Conservation (phyloP, 2,888 invertebrate genomes). For the Lasiommata megera region DNA sequence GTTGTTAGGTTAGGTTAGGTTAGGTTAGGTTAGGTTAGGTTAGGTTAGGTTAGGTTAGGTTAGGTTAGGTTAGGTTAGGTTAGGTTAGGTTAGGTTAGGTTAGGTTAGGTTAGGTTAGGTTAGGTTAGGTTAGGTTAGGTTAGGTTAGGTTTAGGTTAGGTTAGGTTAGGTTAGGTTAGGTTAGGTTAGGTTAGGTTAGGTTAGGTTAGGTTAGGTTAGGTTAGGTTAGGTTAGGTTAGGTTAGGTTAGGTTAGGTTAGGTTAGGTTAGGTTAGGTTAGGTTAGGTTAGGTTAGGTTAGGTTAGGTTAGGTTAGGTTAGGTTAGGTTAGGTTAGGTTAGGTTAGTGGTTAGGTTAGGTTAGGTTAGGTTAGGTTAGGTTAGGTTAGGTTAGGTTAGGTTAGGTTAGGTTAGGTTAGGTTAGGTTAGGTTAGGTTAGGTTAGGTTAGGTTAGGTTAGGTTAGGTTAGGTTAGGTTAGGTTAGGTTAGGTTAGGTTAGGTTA, state of each 20-base stretch:
- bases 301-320: conserved; percentile 30
- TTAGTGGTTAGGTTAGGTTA: too few species aligned
- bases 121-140: conserved; percentile 35
- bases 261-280: too few species aligned
- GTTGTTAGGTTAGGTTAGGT: conserved; percentile 28
- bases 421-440: conserved; percentile 6
- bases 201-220: conserved; percentile 23
- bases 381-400: conserved; percentile 31
- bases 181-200: conserved; percentile 38
- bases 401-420: conserved; percentile 31
- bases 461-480: conserved; percentile 25
- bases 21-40: conserved; percentile 25
- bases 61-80: conserved; percentile 3
- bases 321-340: too few species aligned
- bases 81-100: conserved; percentile 30
- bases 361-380: conserved; percentile 31
- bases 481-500: too few species aligned
- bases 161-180: conserved; percentile 22
- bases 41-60: conserved; percentile 11
- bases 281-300: too few species aligned
- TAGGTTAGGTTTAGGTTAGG: too few species aligned
- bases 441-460: conserved; percentile 24
- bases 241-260: conserved; percentile 18
- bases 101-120: conserved; percentile 37
- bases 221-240: conserved; percentile 8